Percentiles rank a stretch among this genome's conserved stretches.
Conservation (phyloP, 2,797 vertebrate species). For the Leptodactylus fallax region DNA sequence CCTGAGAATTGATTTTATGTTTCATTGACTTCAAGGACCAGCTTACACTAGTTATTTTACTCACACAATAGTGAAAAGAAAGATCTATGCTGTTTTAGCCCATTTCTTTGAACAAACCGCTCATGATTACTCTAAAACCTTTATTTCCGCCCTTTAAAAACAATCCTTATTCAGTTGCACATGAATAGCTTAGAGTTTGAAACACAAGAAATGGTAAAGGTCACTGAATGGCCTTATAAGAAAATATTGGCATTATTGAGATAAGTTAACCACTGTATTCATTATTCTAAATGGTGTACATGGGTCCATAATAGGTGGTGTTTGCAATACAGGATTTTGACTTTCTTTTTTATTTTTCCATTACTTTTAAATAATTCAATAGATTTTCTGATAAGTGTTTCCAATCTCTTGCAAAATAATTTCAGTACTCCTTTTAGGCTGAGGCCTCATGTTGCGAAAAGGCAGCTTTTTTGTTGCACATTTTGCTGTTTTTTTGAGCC, state of each 20-base stretch:
- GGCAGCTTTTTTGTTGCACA: too few relatives aligned
- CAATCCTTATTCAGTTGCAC: neutral
- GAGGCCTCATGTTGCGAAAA: too few relatives aligned
- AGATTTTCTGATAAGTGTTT: too few relatives aligned
- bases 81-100: neutral
- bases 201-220: neutral
- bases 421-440: too few relatives aligned
- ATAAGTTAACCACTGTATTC: too few relatives aligned
- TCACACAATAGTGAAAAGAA: slow-evolving; percentile 24
- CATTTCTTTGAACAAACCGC: neutral
- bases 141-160: neutral
- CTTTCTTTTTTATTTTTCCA: too few relatives aligned
- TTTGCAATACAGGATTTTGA: too few relatives aligned
- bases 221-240: neutral
- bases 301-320: too few relatives aligned
- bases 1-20: slow-evolving; percentile 32
- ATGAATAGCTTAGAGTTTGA: neutral
- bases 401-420: too few relatives aligned
- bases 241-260: neutral
- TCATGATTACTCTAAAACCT: neutral
- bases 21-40: slow-evolving; percentile 46
- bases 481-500: too few relatives aligned
- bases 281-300: too few relatives aligned
- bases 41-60: slow-evolving; percentile 28
- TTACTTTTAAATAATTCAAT: too few relatives aligned